Percentiles rank a stretch among this genome's conserved stretches.
Conservation (phyloP, 1,140 invertebrate genomes). For the Drosophila suzukii region DNA sequence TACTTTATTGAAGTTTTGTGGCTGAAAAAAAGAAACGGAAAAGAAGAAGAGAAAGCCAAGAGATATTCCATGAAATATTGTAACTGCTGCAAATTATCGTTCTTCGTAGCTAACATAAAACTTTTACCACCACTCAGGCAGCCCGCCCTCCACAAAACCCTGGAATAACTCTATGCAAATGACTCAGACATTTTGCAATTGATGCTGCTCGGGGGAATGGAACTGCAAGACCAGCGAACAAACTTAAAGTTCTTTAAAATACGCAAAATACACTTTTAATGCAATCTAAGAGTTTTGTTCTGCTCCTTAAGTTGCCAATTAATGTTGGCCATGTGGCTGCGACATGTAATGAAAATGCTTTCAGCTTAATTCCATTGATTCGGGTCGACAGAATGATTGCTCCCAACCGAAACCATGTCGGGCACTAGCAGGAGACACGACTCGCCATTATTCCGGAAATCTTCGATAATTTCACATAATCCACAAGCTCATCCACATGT, state of each 20-base stretch:
- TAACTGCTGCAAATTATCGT: conserved; percentile 71
- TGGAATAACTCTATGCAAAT: conserved; percentile 52
- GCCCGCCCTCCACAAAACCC: conserved; percentile 6
- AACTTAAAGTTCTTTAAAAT: conserved; percentile 42
- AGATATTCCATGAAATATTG: conserved; percentile 63
- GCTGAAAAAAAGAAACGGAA: neutral
- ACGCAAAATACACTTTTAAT: conserved; percentile 5
- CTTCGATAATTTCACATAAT: conserved; percentile 77
- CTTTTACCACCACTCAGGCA: conserved; percentile 44
- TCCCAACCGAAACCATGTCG: conserved; percentile 8
- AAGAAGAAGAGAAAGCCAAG: conserved; percentile 23
- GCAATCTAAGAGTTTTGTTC: neutral
- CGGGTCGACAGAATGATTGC: conserved; percentile 14
- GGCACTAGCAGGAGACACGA: conserved; percentile 47
- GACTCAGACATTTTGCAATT: conserved; percentile 59
- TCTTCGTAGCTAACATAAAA: conserved; percentile 67
- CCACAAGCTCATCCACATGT: conserved; percentile 25
- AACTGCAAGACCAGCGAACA: conserved; percentile 26
- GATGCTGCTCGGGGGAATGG: conserved; percentile 44
- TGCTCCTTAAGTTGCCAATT: conserved; percentile 23
- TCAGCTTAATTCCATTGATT: conserved; percentile 39
- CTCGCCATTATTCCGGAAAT: conserved; percentile 69
- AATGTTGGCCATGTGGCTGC: conserved; percentile 35
- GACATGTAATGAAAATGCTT: conserved; percentile 40
- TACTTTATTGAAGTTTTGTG: conserved; percentile 57